A percentile compares a stretch with the other conserved stretches of the same genome.
phyloP scores from a whole-genome alignment of 1,140 invertebrate species.

The Pseudachorutes palmiensis region DNA sequence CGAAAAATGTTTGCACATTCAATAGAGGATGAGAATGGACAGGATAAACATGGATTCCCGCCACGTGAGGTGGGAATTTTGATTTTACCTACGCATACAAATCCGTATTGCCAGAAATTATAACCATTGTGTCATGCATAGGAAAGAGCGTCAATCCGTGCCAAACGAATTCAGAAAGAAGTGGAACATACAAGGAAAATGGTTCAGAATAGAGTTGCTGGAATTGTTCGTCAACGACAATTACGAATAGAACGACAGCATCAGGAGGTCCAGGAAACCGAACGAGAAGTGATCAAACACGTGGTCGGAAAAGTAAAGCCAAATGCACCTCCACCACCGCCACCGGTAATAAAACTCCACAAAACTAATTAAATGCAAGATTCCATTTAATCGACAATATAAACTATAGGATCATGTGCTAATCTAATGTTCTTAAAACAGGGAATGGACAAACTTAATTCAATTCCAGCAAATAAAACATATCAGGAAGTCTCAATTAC shows the following conservation, averaged over 20 bases:
- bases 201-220: conserved; percentile 34
- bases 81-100: background rate
- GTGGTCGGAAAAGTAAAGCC: conserved; percentile 18
- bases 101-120: background rate
- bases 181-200: conserved; percentile 36
- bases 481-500: background rate
- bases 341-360: background rate
- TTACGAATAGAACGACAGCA: conserved; percentile 37
- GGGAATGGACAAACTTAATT: background rate
- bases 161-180: conserved; percentile 36
- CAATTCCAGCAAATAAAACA: background rate
- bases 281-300: conserved; percentile 34
- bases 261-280: conserved; percentile 36
- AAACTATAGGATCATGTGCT: background rate
- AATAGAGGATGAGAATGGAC: conserved; percentile 21
- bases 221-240: conserved; percentile 33
- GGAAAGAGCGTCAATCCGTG: conserved; percentile 29
- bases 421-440: background rate
- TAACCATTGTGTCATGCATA: background rate
- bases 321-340: conserved; percentile 36
- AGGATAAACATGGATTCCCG: conserved; percentile 14
- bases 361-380: background rate
- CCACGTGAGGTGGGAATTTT: conserved; percentile 15
- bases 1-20: conserved; percentile 64
- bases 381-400: background rate